phyloP scores from a whole-genome alignment of 2,113 vertebrate species.

The Eonycteris spelaea region DNA sequence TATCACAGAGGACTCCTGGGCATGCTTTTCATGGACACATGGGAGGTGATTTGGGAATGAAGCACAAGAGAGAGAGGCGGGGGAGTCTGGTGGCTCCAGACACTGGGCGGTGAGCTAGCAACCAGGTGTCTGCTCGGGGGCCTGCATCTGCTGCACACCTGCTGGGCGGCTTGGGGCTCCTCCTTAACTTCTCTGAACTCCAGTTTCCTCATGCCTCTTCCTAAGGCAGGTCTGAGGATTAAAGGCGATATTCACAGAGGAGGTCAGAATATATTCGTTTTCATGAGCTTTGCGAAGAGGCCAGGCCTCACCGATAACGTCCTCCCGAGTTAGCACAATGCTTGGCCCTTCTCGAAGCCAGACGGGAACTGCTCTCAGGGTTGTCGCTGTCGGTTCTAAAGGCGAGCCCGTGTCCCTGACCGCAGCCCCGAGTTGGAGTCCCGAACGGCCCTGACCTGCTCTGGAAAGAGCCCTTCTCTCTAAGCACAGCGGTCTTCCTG shows the following conservation, averaged over 20 bases:
- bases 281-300: not conserved
- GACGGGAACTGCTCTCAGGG: not conserved
- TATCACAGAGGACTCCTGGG: not conserved
- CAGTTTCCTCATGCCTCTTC: rapidly evolving
- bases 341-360: not conserved
- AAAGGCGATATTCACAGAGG: not conserved
- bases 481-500: not conserved
- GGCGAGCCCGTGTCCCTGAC: not conserved
- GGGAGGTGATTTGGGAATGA: too few relatives aligned
- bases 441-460: not conserved
- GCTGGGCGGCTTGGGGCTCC: not conserved
- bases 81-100: not conserved
- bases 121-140: not conserved
- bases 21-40: not conserved
- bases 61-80: rapidly evolving
- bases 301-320: not conserved
- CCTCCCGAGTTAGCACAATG: not conserved
- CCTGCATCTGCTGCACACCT: rapidly evolving
- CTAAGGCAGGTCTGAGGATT: not conserved
- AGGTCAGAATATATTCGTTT: not conserved
- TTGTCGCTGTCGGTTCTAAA: rapidly evolving
- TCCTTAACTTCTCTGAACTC: not conserved
- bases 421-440: not conserved
- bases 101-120: rapidly evolving
- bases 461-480: not conserved